These are phyloP conservation scores for Vespertilio murinus DNA, from an alignment of 2,797 vertebrate species.

Conservation along the genomic window DNA sequence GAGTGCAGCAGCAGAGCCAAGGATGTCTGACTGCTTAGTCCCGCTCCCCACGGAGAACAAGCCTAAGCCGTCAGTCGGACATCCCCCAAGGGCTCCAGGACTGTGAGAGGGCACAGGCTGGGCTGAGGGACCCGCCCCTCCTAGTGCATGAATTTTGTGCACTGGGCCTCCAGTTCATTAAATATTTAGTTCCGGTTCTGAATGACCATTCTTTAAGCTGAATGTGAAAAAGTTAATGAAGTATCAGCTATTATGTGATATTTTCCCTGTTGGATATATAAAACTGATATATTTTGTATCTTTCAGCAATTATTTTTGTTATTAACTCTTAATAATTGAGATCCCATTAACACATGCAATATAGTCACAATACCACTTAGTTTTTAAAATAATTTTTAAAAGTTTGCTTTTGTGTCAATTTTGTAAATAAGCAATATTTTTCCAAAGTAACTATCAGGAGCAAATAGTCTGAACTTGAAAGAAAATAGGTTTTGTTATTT, in stretches of 20 bases:
- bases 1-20: no score
- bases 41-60: no score
- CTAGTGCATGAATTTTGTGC: no score
- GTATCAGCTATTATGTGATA: not conserved
- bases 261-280: not conserved
- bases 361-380: not conserved
- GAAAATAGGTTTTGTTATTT: not conserved
- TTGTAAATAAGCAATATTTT: not conserved
- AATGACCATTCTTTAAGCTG: not conserved
- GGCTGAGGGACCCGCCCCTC: no score
- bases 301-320: not conserved
- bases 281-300: not conserved
- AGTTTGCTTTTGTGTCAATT: not conserved
- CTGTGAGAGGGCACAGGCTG: no score
- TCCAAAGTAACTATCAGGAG: not conserved
- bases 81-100: no score
- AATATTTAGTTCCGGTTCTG: not conserved
- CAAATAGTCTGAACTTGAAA: not conserved
- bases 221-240: not conserved
- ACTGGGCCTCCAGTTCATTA: no score
- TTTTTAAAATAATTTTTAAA: not conserved
- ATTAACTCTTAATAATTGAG: not conserved
- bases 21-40: no score
- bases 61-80: no score
- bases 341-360: not conserved